A percentile compares a stretch with the other conserved stretches of the same genome.
phyloP scores from a whole-genome alignment of 1,140 invertebrate genomes.

The Bombyx mori region DNA sequence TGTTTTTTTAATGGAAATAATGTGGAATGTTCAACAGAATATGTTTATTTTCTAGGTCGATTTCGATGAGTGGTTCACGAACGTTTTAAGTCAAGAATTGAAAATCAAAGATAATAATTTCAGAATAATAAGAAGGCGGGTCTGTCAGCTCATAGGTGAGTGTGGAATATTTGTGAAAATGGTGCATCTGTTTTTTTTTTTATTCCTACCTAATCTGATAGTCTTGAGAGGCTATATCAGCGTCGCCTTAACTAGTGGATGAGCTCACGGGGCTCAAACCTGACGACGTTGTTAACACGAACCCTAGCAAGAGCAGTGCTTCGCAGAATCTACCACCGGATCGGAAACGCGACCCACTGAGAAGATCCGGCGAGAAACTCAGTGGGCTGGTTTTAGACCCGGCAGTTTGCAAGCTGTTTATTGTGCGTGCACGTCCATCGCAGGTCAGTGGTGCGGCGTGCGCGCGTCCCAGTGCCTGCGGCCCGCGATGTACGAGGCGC shows the following conservation, averaged over 20 bases:
- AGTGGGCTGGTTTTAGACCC: no score
- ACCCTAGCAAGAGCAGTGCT: no score
- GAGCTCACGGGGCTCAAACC: no score
- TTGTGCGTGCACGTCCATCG: conserved; percentile 6
- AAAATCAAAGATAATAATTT: conserved; percentile 88
- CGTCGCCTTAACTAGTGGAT: no score
- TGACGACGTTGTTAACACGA: no score
- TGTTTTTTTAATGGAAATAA: no score
- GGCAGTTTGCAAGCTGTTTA: no score
- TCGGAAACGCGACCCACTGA: no score
- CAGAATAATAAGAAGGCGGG: conserved; percentile 87
- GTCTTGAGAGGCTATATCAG: no score
- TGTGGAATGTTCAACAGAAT: background rate
- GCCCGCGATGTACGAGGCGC: conserved; percentile 85
- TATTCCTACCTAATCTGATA: no score
- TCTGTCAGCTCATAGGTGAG: conserved; percentile 87
- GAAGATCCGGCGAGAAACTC: no score
- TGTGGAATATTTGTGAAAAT: background rate
- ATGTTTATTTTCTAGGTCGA: conserved; percentile 74
- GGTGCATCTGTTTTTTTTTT: background rate
- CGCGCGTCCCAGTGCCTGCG: conserved; percentile 85
- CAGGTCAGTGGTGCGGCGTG: conserved; percentile 86
- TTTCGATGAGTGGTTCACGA: conserved; percentile 95
- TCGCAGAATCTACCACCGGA: no score
- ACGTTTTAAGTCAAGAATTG: conserved; percentile 85